Evolutionary conservation across 2,113 vertebrate species (phyloP).

Genomic region (Oenanthe melanoleuca): DNA sequence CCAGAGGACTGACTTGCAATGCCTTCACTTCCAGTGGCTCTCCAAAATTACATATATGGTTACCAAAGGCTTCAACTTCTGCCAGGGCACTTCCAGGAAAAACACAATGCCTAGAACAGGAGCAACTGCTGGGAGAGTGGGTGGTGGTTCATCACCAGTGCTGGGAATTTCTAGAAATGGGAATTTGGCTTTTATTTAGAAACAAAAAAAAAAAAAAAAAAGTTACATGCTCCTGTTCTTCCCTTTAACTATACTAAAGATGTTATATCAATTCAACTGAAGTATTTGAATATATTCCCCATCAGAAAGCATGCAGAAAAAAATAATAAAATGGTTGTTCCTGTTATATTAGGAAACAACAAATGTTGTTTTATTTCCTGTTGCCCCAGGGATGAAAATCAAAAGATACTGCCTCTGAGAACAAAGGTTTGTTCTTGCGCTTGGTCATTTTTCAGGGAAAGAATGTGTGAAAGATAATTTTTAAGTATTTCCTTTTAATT

Average conservation of each 20-base stretch:
- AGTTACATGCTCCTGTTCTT: background rate
- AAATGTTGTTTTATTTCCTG: background rate
- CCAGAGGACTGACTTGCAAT: slow-evolving; percentile 18
- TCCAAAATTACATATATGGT: slow-evolving; percentile 12
- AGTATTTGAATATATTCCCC: background rate
- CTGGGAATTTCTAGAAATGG: background rate
- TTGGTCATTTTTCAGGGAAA: background rate
- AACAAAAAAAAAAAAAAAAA: no score
- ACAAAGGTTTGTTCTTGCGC: background rate
- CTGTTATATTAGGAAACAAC: background rate
- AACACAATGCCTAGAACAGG: background rate
- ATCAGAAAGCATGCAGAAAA: background rate
- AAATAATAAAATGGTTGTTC: background rate
- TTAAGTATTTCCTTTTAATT: background rate
- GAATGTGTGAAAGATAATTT: background rate
- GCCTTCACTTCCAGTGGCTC: background rate
- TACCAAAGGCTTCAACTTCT: background rate
- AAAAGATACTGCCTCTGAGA: background rate
- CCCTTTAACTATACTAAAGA: background rate
- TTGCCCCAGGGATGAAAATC: background rate
- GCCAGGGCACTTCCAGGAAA: background rate
- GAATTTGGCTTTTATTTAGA: background rate
- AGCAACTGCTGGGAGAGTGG: background rate
- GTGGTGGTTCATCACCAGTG: background rate
- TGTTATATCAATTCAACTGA: background rate